A percentile compares a stretch with the other conserved stretches of the same genome.
Evolutionary conservation across 2,113 vertebrate genomes (phyloP).

Genomic region (Aegotheles bennettii): DNA sequence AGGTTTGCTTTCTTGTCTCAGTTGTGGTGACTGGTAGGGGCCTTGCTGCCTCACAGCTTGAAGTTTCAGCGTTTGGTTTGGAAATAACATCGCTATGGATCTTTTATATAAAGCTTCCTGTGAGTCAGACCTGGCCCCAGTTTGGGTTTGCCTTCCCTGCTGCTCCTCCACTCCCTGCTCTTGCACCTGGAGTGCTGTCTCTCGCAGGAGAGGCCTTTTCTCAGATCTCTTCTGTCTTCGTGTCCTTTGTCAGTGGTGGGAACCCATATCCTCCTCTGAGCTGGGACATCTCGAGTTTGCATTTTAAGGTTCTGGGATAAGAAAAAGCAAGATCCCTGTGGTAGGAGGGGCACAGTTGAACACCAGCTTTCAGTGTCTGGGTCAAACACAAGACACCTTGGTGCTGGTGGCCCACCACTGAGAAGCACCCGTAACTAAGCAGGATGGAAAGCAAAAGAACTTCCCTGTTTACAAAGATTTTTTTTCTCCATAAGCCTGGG

Average conservation of each 20-base stretch:
- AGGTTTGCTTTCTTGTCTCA: neutral
- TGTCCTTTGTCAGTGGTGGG: neutral
- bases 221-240: neutral
- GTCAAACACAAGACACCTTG: neutral
- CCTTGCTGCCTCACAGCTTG: neutral
- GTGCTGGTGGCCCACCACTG: neutral
- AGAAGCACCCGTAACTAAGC: fast-evolving
- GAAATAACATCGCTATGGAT: neutral
- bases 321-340: neutral
- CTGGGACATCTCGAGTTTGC: neutral
- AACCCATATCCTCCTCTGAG: neutral
- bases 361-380: neutral
- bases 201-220: neutral
- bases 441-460: neutral
- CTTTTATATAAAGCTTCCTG: neutral
- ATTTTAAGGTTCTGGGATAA: neutral
- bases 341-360: neutral
- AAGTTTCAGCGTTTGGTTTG: neutral
- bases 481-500: neutral
- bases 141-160: neutral
- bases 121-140: neutral
- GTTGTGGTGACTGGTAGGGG: fast-evolving
- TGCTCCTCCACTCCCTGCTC: neutral
- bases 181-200: neutral
- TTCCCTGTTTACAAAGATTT: neutral